Percentiles rank a stretch among this genome's conserved stretches.
phyloP scores from a whole-genome alignment of 1,140 invertebrate species.

The Plutomurus gul region DNA sequence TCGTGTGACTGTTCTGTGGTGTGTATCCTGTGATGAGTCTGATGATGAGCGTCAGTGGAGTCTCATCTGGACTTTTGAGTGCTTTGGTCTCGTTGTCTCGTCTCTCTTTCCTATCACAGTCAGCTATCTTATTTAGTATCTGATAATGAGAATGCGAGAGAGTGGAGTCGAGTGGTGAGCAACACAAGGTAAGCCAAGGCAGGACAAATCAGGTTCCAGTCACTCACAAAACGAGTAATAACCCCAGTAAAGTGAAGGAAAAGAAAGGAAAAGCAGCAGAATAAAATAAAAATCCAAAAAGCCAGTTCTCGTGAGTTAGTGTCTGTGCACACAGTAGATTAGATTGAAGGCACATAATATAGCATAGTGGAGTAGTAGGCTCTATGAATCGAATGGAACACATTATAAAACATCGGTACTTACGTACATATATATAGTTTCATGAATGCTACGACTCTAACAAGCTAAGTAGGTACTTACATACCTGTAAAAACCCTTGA shows the following conservation, averaged over 20 bases:
- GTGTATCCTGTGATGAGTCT: neutral
- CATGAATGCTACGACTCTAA: neutral
- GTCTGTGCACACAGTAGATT: neutral
- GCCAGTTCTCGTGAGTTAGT: neutral
- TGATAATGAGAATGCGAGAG: slow-evolving; percentile 15
- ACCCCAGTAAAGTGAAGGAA: slow-evolving; percentile 2
- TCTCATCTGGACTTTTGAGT: neutral
- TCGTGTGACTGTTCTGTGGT: neutral
- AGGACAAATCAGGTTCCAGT: slow-evolving; percentile 23
- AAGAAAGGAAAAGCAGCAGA: neutral
- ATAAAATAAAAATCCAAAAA: slow-evolving; percentile 11
- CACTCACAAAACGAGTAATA: slow-evolving; percentile 27
- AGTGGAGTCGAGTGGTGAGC: neutral
- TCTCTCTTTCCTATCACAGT: slow-evolving; percentile 8
- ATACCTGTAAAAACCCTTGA: neutral
- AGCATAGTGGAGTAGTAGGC: too few species aligned
- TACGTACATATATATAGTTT: too few species aligned
- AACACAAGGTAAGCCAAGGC: neutral
- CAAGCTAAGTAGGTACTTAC: neutral
- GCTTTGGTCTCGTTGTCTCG: slow-evolving; percentile 22
- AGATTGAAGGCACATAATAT: neutral
- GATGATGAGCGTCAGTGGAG: neutral
- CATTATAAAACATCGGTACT: too few species aligned
- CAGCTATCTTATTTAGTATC: slow-evolving; percentile 16
- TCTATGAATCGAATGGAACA: too few species aligned